phyloP scores from a whole-genome alignment of 2,113 vertebrate species.

The Alligator mississippiensis region DNA sequence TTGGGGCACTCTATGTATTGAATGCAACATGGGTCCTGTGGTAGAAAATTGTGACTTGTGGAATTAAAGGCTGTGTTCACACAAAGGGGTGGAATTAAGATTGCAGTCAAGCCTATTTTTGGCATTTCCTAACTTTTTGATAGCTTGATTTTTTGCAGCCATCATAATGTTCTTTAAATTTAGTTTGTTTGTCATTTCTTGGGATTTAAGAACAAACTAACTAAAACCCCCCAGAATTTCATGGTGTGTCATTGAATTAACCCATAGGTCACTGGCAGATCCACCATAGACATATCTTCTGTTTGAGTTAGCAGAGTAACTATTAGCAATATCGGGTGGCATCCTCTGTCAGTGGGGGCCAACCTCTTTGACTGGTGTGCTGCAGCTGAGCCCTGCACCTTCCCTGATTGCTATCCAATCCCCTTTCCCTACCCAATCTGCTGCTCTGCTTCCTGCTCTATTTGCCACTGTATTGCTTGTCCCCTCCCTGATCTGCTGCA shows the following conservation, averaged over 20 bases:
- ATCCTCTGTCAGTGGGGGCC: neutral
- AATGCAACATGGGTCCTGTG: fast-evolving
- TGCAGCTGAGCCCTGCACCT: no score
- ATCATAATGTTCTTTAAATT: neutral
- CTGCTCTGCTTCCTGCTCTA: no score
- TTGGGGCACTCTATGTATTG: neutral
- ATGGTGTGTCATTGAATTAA: neutral
- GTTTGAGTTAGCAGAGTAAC: neutral
- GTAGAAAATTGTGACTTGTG: fast-evolving
- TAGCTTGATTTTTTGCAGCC: neutral
- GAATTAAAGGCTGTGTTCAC: neutral
- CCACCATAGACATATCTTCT: neutral
- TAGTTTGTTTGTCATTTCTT: neutral
- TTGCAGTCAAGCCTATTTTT: neutral
- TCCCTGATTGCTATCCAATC: no score
- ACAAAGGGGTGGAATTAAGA: neutral
- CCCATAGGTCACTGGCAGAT: fast-evolving
- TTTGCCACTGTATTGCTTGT: no score
- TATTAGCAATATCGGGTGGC: neutral
- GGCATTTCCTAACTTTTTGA: neutral
- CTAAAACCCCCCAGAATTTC: no score
- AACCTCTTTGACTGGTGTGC: no score
- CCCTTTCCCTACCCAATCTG: no score
- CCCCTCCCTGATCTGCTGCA: no score
- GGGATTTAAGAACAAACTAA: fast-evolving